Percentiles rank a stretch among this genome's conserved stretches.
Conservation (phyloP, 1,140 invertebrate species). For the Pseudachorutes palmiensis region DNA sequence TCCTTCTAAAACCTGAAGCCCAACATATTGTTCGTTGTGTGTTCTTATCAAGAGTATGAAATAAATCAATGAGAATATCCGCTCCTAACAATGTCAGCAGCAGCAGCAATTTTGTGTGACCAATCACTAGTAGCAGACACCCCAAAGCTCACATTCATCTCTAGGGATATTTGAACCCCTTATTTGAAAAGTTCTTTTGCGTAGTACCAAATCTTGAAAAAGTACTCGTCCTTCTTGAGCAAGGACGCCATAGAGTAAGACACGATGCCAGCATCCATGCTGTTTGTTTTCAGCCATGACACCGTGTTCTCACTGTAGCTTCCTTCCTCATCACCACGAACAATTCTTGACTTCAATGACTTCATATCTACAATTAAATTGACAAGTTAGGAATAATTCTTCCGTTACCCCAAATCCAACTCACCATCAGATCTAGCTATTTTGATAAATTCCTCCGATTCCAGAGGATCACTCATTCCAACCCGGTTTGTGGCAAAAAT, state of each 20-base stretch:
- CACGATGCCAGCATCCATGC: constrained; percentile 85
- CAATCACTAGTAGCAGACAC: too few relatives aligned
- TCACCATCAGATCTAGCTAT: constrained; percentile 71
- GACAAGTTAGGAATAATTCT: not conserved
- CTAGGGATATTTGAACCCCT: not conserved
- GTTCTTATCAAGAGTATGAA: too few relatives aligned
- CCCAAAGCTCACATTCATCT: too few relatives aligned
- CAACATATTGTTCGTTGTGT: too few relatives aligned
- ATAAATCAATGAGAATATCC: too few relatives aligned
- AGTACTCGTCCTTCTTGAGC: constrained; percentile 79
- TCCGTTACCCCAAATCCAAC: too few relatives aligned
- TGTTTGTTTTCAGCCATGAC: constrained; percentile 82
- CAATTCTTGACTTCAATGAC: not conserved
- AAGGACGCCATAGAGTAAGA: constrained; percentile 74
- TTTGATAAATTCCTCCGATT: constrained; percentile 84
- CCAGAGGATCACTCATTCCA: constrained; percentile 84
- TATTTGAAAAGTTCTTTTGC: constrained; percentile 67
- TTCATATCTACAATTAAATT: not conserved
- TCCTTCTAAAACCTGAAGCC: too few relatives aligned
- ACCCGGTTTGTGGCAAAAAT: constrained; percentile 92
- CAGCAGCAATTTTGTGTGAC: too few relatives aligned
- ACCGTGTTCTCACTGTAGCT: constrained; percentile 50
- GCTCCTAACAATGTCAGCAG: too few relatives aligned
- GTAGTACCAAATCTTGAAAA: constrained; percentile 86
- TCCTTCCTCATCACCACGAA: not conserved